phyloP scores from a whole-genome alignment of 2,888 invertebrate species.

The Agapetus fuscipes region DNA sequence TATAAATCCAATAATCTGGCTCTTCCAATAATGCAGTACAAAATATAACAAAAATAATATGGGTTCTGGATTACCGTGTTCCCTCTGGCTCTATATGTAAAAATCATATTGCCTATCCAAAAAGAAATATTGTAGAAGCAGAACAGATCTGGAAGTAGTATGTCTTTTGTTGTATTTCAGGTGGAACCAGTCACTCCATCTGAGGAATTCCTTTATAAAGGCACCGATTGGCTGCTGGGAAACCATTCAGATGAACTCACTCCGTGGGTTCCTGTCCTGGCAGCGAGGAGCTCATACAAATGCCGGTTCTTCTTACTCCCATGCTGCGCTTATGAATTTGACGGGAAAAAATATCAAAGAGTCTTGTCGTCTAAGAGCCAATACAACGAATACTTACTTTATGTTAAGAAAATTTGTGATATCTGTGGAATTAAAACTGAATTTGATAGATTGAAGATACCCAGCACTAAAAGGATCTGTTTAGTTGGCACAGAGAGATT shows the following conservation, averaged over 20 bases:
- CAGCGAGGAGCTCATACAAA: slow-evolving; percentile 63
- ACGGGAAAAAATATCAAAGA: slow-evolving; percentile 72
- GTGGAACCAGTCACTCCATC: slow-evolving; percentile 60
- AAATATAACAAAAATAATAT: too few species aligned
- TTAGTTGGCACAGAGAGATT: slow-evolving; percentile 51
- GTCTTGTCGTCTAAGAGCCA: slow-evolving; percentile 60
- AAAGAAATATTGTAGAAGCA: too few species aligned
- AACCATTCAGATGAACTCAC: slow-evolving; percentile 99
- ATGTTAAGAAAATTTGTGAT: slow-evolving; percentile 50
- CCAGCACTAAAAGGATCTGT: slow-evolving; percentile 90
- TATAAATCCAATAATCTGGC: too few species aligned
- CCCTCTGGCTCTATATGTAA: too few species aligned
- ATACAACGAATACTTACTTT: slow-evolving; percentile 65
- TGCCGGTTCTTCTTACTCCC: slow-evolving; percentile 86
- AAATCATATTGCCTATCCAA: too few species aligned
- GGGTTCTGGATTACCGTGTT: too few species aligned
- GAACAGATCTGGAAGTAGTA: too few species aligned
- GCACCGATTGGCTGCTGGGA: slow-evolving; percentile 90
- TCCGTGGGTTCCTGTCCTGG: slow-evolving; percentile 94
- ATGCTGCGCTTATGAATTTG: slow-evolving; percentile 90
- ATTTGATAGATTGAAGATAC: slow-evolving; percentile 84
- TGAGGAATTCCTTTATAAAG: slow-evolving; percentile 53
- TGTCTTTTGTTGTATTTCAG: too few species aligned
- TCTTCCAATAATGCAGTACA: too few species aligned
- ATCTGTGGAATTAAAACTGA: slow-evolving; percentile 65